Percentiles rank a stretch among this genome's conserved stretches.
Evolutionary conservation across 2,797 vertebrate species (phyloP).

Genomic region (Octomys mimax): DNA sequence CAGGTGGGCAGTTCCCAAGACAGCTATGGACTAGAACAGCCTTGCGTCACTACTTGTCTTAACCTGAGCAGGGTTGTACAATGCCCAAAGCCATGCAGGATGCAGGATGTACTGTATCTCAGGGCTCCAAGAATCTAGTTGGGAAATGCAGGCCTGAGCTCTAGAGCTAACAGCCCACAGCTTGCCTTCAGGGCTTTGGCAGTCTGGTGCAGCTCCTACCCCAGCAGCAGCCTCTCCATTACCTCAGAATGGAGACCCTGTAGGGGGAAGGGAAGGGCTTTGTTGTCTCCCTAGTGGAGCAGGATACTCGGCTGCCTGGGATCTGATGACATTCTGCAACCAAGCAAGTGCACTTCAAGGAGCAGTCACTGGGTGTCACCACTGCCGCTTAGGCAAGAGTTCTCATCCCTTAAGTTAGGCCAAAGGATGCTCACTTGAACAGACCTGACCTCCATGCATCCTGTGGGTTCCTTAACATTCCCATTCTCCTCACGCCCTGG

Average conservation of each 20-base stretch:
- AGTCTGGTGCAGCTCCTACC: neutral
- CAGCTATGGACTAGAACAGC: neutral
- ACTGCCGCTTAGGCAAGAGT: neutral
- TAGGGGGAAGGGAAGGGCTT: neutral
- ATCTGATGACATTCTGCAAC: neutral
- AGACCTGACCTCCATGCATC: neutral
- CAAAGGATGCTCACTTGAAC: neutral
- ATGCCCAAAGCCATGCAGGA: neutral
- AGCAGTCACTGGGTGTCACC: conserved; percentile 74
- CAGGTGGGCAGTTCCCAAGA: neutral
- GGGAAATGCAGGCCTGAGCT: neutral
- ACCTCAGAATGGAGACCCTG: neutral
- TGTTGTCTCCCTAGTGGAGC: neutral
- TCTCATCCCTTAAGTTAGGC: neutral
- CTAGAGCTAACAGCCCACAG: neutral
- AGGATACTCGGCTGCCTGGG: neutral
- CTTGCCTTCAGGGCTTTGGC: neutral
- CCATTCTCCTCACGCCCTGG: fast-evolving
- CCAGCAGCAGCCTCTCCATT: neutral
- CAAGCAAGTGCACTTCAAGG: neutral
- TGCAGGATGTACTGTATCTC: neutral
- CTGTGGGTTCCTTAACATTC: neutral
- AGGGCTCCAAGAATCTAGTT: neutral
- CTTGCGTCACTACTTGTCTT: neutral
- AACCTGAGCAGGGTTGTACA: neutral